phyloP scores from a whole-genome alignment of 2,888 invertebrate species.

The Unio pictorum region DNA sequence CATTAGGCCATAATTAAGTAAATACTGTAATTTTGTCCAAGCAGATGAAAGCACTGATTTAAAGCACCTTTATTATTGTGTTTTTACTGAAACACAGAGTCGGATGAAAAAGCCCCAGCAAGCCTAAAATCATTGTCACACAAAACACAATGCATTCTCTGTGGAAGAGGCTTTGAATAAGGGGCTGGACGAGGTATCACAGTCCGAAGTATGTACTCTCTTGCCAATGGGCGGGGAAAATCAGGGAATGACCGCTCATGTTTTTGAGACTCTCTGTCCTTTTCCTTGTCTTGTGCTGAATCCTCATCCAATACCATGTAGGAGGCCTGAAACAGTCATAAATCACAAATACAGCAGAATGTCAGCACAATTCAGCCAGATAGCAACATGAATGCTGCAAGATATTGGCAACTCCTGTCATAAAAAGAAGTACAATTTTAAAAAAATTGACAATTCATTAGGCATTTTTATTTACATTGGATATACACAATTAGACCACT shows the following conservation, averaged over 20 bases:
- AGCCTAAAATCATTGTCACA: constrained; percentile 80
- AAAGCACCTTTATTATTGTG: no score
- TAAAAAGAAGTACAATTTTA: no score
- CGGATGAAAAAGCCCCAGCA: constrained; percentile 86
- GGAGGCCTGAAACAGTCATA: constrained; percentile 72
- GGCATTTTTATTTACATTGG: no score
- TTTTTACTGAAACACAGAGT: constrained; percentile 77
- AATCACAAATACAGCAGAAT: background rate
- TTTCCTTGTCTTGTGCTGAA: constrained; percentile 46
- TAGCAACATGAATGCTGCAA: background rate
- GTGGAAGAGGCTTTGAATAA: constrained; percentile 78
- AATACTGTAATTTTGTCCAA: no score
- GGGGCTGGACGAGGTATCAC: constrained; percentile 77
- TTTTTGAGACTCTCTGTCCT: constrained; percentile 11
- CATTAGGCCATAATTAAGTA: no score
- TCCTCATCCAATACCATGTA: constrained; percentile 73
- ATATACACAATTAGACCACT: no score
- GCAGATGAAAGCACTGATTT: no score
- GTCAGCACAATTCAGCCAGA: background rate
- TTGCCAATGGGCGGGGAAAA: constrained; percentile 76
- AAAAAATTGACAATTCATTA: no score
- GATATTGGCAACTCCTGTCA: background rate
- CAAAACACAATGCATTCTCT: constrained; percentile 81
- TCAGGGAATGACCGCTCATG: constrained; percentile 55
- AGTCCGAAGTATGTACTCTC: constrained; percentile 80